Conservation (phyloP, 37 sponge, comb jelly and placozoan species). For the Ephydatia muelleri region DNA sequence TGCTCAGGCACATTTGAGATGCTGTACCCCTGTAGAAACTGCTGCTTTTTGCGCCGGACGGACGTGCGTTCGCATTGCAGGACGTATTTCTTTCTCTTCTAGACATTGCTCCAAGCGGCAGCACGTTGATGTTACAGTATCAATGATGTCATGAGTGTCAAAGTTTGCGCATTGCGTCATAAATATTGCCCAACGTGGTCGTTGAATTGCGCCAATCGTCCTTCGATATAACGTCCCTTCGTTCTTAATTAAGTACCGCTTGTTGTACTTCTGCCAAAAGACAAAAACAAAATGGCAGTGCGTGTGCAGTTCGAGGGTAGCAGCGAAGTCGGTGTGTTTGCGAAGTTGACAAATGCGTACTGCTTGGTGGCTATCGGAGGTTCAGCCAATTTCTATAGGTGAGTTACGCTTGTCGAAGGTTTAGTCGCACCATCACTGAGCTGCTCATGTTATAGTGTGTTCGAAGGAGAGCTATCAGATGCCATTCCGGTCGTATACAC, state of each 20-base stretch:
- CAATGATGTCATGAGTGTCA: not conserved
- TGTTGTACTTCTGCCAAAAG: not conserved
- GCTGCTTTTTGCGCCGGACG: not conserved
- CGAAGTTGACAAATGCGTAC: slow-evolving; percentile 95
- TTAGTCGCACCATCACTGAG: not conserved
- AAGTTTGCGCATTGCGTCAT: not conserved
- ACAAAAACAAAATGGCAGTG: slow-evolving; percentile 73
- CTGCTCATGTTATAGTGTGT: slow-evolving; percentile 72
- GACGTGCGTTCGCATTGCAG: not conserved
- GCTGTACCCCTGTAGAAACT: not conserved
- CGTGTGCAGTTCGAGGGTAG: slow-evolving; percentile 97
- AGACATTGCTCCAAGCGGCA: not conserved
- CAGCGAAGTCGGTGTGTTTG: slow-evolving; percentile 95
- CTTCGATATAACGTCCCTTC: not conserved
- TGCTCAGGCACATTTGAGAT: not conserved
- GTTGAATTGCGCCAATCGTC: not conserved
- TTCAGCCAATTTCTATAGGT: slow-evolving; percentile 96
- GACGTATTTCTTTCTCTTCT: not conserved
- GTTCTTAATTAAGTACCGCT: not conserved
- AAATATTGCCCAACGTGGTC: not conserved
- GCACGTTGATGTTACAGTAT: slow-evolving; percentile 10
- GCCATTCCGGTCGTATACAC: slow-evolving; percentile 92
- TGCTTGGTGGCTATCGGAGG: slow-evolving; percentile 93
- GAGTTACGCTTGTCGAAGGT: not conserved
- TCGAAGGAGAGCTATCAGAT: slow-evolving; percentile 96